Evolutionary conservation across 2,113 vertebrate species (phyloP), one percentile per base, ranked within the genome.

Genomic region (Maccullochella peelii): DNA sequence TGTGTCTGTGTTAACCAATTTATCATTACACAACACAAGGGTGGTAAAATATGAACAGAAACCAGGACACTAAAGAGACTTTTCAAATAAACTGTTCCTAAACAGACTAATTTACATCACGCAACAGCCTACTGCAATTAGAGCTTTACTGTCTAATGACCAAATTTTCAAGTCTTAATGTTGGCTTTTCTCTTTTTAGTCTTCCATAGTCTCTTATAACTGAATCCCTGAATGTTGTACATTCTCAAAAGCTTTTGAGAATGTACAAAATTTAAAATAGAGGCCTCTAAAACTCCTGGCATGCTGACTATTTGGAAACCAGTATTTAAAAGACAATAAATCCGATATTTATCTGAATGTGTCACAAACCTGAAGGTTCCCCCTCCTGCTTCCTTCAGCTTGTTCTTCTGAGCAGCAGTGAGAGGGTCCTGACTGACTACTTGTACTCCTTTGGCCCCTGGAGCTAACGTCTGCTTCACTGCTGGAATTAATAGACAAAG

Each of bases 361-460:
- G 33, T 58, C 30, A 86, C 95, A 93, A 84, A 98, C 97, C 96
- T 96, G 93, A 98, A 98, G 21, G 96, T 96, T 83, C 96, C 97
- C 87, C 97, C 96, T 86, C 96, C 97, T 0, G 96, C 96, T 88
- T 98, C 97, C 92, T 96, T 98, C 85, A 97, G 94, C 85, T 96
- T 97, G 89, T 96, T 97, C 86, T 95, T 98, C 94, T 98, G 98
- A 66, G 95, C 95, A 79, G 95, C 95, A 10, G 91, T 93, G 21
- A 96, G 92, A 86, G 96, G 23, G 20, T 71, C n/a, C 94, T 83
- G 96, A 90, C 0, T 95, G 95, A 92, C 72, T 0, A 96, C 87
- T 50, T 96, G 92, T 18, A 96, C 93, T 73, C 95, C 96, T 96
- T 96, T 98, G 88, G 90, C 89, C 91, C 95, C 97, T 40, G 96